Conservation (phyloP, 2,797 vertebrate species). For the Lycodopsis pacificus region DNA sequence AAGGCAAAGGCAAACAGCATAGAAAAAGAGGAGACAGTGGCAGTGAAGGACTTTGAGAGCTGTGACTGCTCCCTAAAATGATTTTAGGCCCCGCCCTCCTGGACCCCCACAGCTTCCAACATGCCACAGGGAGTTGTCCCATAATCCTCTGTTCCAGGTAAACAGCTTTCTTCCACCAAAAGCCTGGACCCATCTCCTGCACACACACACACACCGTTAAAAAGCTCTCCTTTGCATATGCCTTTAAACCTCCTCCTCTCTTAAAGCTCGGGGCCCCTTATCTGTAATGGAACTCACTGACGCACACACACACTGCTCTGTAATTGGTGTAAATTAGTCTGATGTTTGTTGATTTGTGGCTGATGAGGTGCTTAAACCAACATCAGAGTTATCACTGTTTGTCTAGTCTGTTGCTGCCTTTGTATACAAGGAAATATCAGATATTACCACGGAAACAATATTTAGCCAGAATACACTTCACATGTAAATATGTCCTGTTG, state of each 20-base stretch:
- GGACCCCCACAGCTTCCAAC: conserved; percentile 78
- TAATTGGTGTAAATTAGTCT: conserved; percentile 68
- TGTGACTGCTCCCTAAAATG: conserved; percentile 84
- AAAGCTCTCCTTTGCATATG: conserved; percentile 53
- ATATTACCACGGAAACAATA: conserved; percentile 16
- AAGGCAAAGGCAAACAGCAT: conserved; percentile 44
- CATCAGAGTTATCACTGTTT: conserved; percentile 36
- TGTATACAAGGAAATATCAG: background rate
- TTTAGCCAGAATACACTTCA: background rate
- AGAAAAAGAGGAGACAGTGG: conserved; percentile 58
- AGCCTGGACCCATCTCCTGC: conserved; percentile 63
- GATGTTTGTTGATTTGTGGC: conserved; percentile 64
- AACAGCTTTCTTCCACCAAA: conserved; percentile 81
- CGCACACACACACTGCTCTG: conserved; percentile 54
- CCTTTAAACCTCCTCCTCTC: conserved; percentile 55
- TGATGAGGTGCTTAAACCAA: conserved; percentile 65
- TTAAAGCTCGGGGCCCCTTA: conserved; percentile 47
- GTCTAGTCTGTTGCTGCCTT: conserved; percentile 22
- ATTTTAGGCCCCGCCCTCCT: conserved; percentile 78
- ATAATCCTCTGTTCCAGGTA: conserved; percentile 87
- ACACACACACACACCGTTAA: conserved; percentile 52
- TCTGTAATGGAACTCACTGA: conserved; percentile 65
- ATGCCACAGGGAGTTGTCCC: conserved; percentile 81
- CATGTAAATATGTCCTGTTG: conserved; percentile 18
- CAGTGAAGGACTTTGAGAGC: conserved; percentile 63